These are phyloP conservation scores for Sympetrum striolatum DNA, from an alignment of 2,888 invertebrate genomes.

Conservation along the genomic window DNA sequence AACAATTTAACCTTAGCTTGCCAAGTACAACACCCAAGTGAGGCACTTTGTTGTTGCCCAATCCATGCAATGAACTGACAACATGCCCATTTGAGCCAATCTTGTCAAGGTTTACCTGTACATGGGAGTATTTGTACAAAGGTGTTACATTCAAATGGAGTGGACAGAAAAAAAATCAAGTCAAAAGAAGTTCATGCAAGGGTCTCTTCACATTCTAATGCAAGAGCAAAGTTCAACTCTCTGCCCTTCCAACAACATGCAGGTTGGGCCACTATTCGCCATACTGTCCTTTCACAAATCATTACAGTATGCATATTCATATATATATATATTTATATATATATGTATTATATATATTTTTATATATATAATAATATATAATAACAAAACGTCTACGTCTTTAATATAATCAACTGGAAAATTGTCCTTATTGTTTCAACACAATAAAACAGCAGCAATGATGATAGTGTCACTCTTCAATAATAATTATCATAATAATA, in stretches of 20 bases:
- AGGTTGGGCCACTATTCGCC: constrained; percentile 24
- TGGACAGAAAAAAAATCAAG: constrained; percentile 26
- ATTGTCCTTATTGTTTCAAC: constrained; percentile 45
- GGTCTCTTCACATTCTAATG: constrained; percentile 19
- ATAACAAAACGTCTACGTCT: constrained; percentile 40
- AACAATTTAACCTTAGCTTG: neutral
- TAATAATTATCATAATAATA: constrained; percentile 42
- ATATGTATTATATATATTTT: neutral
- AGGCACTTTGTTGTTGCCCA: neutral
- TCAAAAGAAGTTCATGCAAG: constrained; percentile 10
- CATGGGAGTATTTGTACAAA: neutral
- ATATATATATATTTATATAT: constrained; percentile 32
- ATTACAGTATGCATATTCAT: constrained; percentile 30
- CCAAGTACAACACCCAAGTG: constrained; percentile 18
- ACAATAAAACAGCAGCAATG: constrained; percentile 44
- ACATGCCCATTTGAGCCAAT: constrained; percentile 5
- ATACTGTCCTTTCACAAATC: constrained; percentile 34
- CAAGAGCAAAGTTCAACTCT: constrained; percentile 23
- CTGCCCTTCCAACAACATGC: constrained; percentile 29
- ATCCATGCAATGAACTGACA: constrained; percentile 10
- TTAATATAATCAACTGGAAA: constrained; percentile 45
- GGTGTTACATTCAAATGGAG: constrained; percentile 8
- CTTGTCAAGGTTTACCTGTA: constrained; percentile 22
- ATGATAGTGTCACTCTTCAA: constrained; percentile 39
- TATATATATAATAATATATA: constrained; percentile 27